phyloP scores from a whole-genome alignment of 2,888 invertebrate genomes.

The Megastigmus dorsalis region DNA sequence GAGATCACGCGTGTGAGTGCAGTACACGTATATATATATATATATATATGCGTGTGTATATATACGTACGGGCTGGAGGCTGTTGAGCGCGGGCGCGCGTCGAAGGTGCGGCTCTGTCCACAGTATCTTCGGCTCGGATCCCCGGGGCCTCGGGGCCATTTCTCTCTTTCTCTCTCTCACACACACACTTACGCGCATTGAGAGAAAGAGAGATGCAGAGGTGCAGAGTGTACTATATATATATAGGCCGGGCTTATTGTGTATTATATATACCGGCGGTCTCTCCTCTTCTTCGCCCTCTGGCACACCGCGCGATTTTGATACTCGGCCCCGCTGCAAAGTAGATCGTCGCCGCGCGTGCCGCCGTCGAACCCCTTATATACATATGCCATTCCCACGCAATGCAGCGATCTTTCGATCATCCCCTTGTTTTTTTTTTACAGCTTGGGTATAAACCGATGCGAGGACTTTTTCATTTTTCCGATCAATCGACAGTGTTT shows the following conservation, averaged over 20 bases:
- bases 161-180: conserved; percentile 1
- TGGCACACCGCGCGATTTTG: conserved; percentile 36
- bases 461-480: too few relatives aligned
- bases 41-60: conserved; percentile 57
- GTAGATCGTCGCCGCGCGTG: conserved; percentile 42
- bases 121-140: conserved; percentile 61
- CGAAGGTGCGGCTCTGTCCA: conserved; percentile 70
- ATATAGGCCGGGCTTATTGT: too few relatives aligned
- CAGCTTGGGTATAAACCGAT: too few relatives aligned
- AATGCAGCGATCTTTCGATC: too few relatives aligned
- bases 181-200: neutral
- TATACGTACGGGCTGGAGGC: too few relatives aligned
- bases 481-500: too few relatives aligned
- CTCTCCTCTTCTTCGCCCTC: neutral
- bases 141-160: conserved; percentile 39
- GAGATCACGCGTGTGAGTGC: neutral
- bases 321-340: conserved; percentile 40
- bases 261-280: too few relatives aligned
- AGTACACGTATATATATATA: too few relatives aligned
- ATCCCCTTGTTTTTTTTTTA: too few relatives aligned
- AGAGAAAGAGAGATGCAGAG: too few relatives aligned
- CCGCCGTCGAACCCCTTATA: neutral
- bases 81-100: conserved; percentile 64
- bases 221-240: too few relatives aligned
- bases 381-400: too few relatives aligned